A percentile compares a stretch with the other conserved stretches of the same genome.
Conservation (phyloP, 1,140 invertebrate genomes). For the Neodiprion virginianus region DNA sequence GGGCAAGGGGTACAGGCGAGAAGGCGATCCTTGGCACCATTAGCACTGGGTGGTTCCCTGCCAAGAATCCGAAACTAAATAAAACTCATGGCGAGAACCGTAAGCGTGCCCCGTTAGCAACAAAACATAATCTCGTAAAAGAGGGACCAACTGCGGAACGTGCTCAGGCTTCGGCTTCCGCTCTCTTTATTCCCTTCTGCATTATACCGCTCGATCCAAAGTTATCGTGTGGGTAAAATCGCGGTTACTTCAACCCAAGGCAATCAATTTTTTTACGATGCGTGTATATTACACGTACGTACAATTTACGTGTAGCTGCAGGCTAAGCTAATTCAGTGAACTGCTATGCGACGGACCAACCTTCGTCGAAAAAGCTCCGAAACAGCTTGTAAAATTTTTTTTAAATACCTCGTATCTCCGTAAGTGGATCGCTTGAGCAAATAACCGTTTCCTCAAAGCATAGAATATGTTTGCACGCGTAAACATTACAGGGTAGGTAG, state of each 20-base stretch:
- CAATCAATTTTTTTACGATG: not conserved
- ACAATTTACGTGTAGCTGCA: too few species aligned
- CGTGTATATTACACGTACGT: too few species aligned
- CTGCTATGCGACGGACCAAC: too few species aligned
- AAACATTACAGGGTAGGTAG: not conserved
- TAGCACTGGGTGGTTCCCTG: not conserved
- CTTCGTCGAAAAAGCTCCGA: too few species aligned
- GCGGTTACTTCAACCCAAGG: not conserved
- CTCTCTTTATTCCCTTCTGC: not conserved
- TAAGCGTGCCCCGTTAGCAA: not conserved
- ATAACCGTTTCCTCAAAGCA: too few species aligned
- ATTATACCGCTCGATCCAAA: not conserved
- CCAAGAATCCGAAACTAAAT: not conserved
- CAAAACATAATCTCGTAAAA: conserved; percentile 1
- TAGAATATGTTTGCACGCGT: too few species aligned
- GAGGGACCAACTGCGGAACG: not conserved
- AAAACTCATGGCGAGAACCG: conserved; percentile 2
- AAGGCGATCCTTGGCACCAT: not conserved
- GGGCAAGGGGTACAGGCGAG: not conserved
- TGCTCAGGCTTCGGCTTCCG: not conserved
- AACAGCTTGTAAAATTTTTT: too few species aligned
- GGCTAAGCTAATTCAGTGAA: too few species aligned
- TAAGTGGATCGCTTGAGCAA: too few species aligned
- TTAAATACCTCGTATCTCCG: too few species aligned
- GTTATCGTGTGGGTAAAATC: not conserved